Evolutionary conservation across 2,797 vertebrate genomes (phyloP).

Genomic region (Danio tinwini): DNA sequence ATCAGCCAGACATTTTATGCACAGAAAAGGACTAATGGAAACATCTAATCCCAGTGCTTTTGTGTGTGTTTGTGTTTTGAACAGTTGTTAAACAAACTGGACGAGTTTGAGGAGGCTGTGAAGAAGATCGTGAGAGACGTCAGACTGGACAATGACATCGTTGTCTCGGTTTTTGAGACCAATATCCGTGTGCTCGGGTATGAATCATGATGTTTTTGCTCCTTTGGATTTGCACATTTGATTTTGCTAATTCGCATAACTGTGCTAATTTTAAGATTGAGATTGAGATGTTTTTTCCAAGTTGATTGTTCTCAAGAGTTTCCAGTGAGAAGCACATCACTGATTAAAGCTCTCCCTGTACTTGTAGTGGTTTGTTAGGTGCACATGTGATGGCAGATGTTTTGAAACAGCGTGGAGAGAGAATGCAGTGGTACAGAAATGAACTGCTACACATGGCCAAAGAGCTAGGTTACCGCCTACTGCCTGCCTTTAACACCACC

Average conservation of each 20-base stretch:
- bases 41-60: not conserved
- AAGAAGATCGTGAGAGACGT: slow-evolving; percentile 77
- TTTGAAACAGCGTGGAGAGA: slow-evolving; percentile 75
- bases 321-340: not conserved
- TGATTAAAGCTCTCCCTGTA: slow-evolving; percentile 9
- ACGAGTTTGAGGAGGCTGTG: slow-evolving; percentile 85
- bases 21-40: not conserved
- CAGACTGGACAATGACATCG: slow-evolving; percentile 82
- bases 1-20: not conserved
- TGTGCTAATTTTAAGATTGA: too few species aligned
- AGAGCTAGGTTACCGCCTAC: slow-evolving; percentile 81
- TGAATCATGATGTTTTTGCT: not conserved
- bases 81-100: slow-evolving; percentile 83
- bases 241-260: too few species aligned
- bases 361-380: slow-evolving; percentile 80
- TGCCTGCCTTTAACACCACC: slow-evolving; percentile 87
- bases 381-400: slow-evolving; percentile 84
- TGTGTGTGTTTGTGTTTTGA: slow-evolving; percentile 5
- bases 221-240: slow-evolving; percentile 6
- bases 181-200: slow-evolving; percentile 87
- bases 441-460: slow-evolving; percentile 84
- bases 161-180: slow-evolving; percentile 87
- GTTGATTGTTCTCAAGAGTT: not conserved
- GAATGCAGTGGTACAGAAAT: slow-evolving; percentile 83
- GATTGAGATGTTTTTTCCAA: not conserved